Base-by-base conservation (phyloP, 1,140 invertebrate species). In the Cyrtorhinus lividipennis region DNA sequence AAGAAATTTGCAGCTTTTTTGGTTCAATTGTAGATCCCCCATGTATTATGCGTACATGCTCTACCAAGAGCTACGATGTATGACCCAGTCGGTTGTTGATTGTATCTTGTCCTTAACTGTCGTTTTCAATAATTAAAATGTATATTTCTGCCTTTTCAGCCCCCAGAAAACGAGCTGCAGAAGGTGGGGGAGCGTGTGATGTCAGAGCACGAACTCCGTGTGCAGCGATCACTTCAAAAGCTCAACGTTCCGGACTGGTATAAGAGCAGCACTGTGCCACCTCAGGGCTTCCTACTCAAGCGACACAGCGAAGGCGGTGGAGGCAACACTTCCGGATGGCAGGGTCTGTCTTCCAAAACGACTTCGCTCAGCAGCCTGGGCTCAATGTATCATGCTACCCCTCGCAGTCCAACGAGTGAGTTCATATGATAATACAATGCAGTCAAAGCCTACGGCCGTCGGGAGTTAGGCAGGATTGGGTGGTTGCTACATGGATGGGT, bases 161-260 rank as follows among this genome's bases (percentile, higher is more conserved):
- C 90, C 68, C 90, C 90, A 65, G 90, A 94, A 77, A 94, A 93
- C 81, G 87, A 90, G 72, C 80, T 94, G 69, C 87, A 90, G 78
- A 90, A 91, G 77, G 75, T 73, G 64, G 79, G 82, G 71, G 83
- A 88, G 73, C 79, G 86, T 48, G 80, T 86, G 72, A 79, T 90
- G 69, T 90, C 88, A 59, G 92, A 94, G 75, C 91, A 95, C 77
- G 90, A 95, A 75, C 78, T 95, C 61, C 81, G 93, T 61, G 88
- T 96, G 59, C 89, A 93, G 73, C 84, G 91, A 66, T 95, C 91
- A 22, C 75, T 96, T 66, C 90, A 93, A 73, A 88, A 90, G 68
- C 82, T 96, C 61, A 92, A 93, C 76, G 85, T 95, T 38, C 93
- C 93, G 46, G 91, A 95, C 71, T 96, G 93, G 93, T 92, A 90